Base-by-base conservation (phyloP, 2,797 vertebrate genomes). In the Microchirus variegatus region DNA sequence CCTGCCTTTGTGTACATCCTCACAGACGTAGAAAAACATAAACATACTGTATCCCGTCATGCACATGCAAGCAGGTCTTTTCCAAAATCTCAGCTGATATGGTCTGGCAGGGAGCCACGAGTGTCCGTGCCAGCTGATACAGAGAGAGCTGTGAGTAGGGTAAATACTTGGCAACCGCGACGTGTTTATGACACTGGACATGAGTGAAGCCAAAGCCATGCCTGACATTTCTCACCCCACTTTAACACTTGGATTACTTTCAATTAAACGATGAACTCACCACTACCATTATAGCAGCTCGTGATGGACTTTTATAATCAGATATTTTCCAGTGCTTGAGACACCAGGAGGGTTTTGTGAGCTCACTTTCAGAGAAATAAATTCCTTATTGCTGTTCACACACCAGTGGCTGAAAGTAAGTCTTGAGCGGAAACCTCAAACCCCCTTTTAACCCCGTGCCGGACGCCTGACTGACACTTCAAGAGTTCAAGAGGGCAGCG, bases 101-200 rank as follows among this genome's bases (percentile, higher is more conserved):
- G 53, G 73, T 65, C 63, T 72, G 78, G 84, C 77, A n/a, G 15
- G 46, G 43, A 57, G 64, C 55, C 15, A 18, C 2, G 2, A 18
- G 50, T 48, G 43, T 38, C 16, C 15, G 55, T 74, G 63, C 77
- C 80, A 80, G 53, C 3, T 5, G 45, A 56, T 71, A 72, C 65
- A 52, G 65, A 59, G 65, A 59, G 67, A 67, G 72, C 61, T 62
- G 16, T 70, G 67, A 75, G 63, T 66, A 61, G 78, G 76, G 55
- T 77, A 66, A 83, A 87, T 75, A 64, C 59, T 76, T 86, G 87
- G 83, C 80, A 74, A 74, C 71, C 8, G 35, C 43, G 49, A 41
- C 62, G 67, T 86, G 83, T 91, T 85, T 83, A 80, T 82, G 82
- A 86, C 75, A 85, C 70, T 9, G 67, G 63, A 78, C 65, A 78